Base-by-base conservation (phyloP, 2,113 vertebrate species). In the Eclectus roratus region DNA sequence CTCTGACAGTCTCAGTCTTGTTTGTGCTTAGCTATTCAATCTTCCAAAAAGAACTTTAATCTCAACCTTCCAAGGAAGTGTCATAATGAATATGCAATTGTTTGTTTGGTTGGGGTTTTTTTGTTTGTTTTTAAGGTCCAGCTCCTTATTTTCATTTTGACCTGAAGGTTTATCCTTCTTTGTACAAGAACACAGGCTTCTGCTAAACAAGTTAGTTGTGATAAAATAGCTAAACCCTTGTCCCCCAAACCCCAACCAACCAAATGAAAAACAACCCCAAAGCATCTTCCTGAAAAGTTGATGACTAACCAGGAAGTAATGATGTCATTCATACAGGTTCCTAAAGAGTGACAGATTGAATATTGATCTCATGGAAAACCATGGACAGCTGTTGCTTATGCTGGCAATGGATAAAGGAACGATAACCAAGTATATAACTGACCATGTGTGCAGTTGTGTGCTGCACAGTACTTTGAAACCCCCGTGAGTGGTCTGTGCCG, bases 1-100 rank as follows among this genome's bases (percentile, higher is more conserved):
- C 80, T 79, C 33, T 74, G 44, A 20, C 13, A 44, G 25, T 73
- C 41, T 72, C 41, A 61, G 50, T 17, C 25, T 46, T 84, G 31
- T 90, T 88, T 85, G n/a, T 90, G 5, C 53, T 83, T 82, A 46
- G 46, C n/a, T 90, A 6, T 49, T 89, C 35, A 89, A 10, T 91
- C 24, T 81, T 74, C 68, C 43, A 71, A 52, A 86, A 20, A 70
- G 10, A 44, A 31, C 11, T 52, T 79, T 65, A 86, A 86, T 77
- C 39, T 84, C 80, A 33, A 25, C 19, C 39, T 86, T 92, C 23
- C 20, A 77, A 70, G 82, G 46, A 82, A 90, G 58, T 88, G 35
- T 49, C 6, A 4, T 65, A 76, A 78, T 94, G 72, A 79, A 73
- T 70, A 15, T 29, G 11, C 19, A 47, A 6, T 10, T 91, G 39